phyloP scores from a whole-genome alignment of 2,113 vertebrate species.

The Myiozetetes cayanensis region DNA sequence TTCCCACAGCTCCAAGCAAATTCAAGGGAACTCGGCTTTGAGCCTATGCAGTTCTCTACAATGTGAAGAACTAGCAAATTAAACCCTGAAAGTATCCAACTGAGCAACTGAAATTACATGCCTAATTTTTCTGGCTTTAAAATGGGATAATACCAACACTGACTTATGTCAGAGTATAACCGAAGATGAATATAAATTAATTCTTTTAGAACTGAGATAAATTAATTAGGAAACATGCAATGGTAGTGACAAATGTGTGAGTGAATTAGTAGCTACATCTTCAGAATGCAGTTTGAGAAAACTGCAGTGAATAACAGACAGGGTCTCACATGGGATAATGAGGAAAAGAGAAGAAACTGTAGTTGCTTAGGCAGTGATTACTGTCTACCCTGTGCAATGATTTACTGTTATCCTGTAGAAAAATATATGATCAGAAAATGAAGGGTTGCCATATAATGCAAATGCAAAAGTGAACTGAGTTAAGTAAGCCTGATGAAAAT shows the following conservation, averaged over 20 bases:
- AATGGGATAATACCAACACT: not conserved
- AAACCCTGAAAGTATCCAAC: not conserved
- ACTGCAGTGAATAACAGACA: not conserved
- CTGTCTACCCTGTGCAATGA: not conserved
- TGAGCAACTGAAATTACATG: not conserved
- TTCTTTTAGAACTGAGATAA: not conserved
- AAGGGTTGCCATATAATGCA: not conserved
- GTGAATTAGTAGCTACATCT: not conserved
- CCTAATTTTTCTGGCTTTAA: not conserved
- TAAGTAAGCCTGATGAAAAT: not conserved
- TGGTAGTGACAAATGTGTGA: not conserved
- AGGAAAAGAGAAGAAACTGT: slow-evolving; percentile 7
- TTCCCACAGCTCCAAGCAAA: not conserved
- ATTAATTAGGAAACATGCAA: not conserved
- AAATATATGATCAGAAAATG: slow-evolving; percentile 2
- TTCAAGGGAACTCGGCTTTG: not conserved
- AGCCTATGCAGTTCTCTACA: not conserved
- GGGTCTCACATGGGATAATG: not conserved
- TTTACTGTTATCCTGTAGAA: not conserved
- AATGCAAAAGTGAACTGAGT: not conserved
- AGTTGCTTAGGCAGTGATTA: not conserved
- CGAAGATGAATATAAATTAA: not conserved
- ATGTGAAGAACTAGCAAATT: not conserved
- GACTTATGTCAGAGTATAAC: not conserved
- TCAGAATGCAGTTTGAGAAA: not conserved